These are phyloP conservation scores for Hippoglossus hippoglossus DNA, from an alignment of 2,797 vertebrate species.

Conservation along the genomic window DNA sequence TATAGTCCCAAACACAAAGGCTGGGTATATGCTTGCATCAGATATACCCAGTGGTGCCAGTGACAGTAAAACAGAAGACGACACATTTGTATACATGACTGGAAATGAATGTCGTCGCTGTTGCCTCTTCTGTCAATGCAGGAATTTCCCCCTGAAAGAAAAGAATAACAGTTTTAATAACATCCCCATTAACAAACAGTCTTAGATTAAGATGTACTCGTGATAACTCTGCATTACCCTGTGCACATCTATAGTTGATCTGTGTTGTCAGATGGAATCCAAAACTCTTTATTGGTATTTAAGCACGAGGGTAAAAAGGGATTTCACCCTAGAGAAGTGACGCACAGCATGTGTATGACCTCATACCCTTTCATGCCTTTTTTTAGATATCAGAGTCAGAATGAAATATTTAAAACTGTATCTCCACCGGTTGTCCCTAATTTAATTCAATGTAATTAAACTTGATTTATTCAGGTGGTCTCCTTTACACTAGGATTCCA, in stretches of 20 bases:
- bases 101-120: neutral
- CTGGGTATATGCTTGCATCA: constrained; percentile 53
- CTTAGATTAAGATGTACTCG: neutral
- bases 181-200: neutral
- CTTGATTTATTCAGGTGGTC: no score
- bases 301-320: neutral
- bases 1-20: constrained; percentile 66
- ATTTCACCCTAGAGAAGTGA: no score
- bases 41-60: constrained; percentile 55
- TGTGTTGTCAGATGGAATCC: neutral
- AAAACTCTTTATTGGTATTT: neutral
- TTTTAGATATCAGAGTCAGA: no score
- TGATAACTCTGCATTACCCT: neutral
- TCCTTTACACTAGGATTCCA: no score
- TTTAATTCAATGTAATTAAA: no score
- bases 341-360: neutral
- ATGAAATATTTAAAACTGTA: no score
- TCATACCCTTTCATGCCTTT: neutral
- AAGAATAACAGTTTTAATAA: neutral
- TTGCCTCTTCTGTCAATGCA: neutral
- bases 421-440: no score
- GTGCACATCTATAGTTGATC: neutral
- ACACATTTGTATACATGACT: constrained; percentile 53
- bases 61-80: constrained; percentile 32
- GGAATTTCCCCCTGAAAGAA: constrained; percentile 10